A percentile compares a stretch with the other conserved stretches of the same genome.
Evolutionary conservation across 2,797 vertebrate genomes (phyloP).

Genomic region (Phrynocephalus guinanensis): DNA sequence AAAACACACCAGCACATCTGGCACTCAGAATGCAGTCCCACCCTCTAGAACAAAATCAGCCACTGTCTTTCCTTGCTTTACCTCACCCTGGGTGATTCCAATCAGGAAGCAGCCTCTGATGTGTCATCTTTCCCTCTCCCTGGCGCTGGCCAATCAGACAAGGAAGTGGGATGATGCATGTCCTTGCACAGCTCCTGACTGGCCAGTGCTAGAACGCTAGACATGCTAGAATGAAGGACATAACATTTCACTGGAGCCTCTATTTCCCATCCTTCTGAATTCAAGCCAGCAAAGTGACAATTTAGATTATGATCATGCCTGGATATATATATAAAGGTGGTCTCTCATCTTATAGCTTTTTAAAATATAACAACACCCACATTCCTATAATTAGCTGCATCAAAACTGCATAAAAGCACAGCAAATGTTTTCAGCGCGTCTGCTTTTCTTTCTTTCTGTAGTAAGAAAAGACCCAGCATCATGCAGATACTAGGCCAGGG

Average conservation of each 20-base stretch:
- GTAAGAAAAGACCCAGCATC: background rate
- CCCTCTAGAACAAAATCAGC: no score
- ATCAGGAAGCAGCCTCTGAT: no score
- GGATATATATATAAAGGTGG: background rate
- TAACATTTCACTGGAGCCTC: background rate
- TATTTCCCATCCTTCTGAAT: background rate
- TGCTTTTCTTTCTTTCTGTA: background rate
- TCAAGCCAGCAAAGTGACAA: background rate
- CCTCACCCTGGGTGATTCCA: no score
- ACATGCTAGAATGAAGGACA: background rate
- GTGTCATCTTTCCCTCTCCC: no score
- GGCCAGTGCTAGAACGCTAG: no score
- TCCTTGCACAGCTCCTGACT: no score
- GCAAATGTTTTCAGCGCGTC: background rate
- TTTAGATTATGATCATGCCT: background rate
- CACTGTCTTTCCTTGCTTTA: no score
- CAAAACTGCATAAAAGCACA: background rate
- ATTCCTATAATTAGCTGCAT: background rate
- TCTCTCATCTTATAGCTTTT: background rate
- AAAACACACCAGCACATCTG: no score
- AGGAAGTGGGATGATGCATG: no score
- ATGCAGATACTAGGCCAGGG: background rate
- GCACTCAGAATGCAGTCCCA: no score
- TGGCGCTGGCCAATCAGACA: no score
- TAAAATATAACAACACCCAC: background rate